A percentile compares a stretch with the other conserved stretches of the same genome.
Evolutionary conservation across 2,888 invertebrate species (phyloP).

Genomic region (Crossocerus cetratus): DNA sequence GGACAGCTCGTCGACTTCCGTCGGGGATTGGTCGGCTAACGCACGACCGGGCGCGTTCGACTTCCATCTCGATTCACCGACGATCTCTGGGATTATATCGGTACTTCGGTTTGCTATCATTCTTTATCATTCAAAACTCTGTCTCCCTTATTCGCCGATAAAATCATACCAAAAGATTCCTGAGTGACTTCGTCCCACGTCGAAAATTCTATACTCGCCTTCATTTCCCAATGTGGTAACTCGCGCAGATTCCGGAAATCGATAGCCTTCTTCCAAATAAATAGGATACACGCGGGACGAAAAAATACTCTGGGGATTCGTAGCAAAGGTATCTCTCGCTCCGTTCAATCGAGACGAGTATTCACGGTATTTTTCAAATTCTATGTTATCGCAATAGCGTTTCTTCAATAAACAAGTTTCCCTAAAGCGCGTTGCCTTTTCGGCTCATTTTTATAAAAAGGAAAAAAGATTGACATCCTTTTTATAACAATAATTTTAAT

Average conservation of each 20-base stretch:
- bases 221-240: background rate
- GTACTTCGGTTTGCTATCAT: background rate
- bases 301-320: background rate
- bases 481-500: too few relatives aligned
- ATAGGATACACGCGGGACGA: background rate
- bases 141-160: background rate
- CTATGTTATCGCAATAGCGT: too few relatives aligned
- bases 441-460: too few relatives aligned
- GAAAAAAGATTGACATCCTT: too few relatives aligned
- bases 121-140: background rate
- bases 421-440: too few relatives aligned
- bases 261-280: background rate
- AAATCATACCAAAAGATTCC: too few relatives aligned
- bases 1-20: background rate
- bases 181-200: background rate
- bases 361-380: constrained; percentile 10
- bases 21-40: background rate
- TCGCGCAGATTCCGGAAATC: background rate
- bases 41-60: background rate
- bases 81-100: too few relatives aligned
- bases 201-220: background rate
- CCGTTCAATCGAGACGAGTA: constrained; percentile 3
- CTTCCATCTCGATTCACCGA: background rate
- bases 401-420: too few relatives aligned
- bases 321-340: background rate